Base-by-base conservation (phyloP, 2,888 invertebrate genomes). In the Clistopyga incitator region DNA sequence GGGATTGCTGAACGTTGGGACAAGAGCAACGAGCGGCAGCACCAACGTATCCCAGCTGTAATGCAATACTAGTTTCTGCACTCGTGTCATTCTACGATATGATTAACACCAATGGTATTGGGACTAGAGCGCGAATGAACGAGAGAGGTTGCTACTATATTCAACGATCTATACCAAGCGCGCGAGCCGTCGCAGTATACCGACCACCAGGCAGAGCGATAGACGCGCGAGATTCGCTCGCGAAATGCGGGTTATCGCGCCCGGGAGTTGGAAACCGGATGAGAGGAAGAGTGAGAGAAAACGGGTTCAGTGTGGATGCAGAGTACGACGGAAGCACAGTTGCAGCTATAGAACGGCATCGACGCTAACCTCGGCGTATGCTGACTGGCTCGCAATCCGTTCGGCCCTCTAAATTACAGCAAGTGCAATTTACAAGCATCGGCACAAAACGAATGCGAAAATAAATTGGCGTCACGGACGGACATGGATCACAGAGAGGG, bases 381-480 rank as follows among this genome's bases (percentile, higher is more conserved):
- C 90, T 90, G 90, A 91, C 89, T 89, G 87, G 88, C 78, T 82
- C 87, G 89, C 88, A 86, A 90, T 87, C 83, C 83, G 85, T 85
- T 84, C 78, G 64, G 59, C 59, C 77, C 88, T 81, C 87, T 88
- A 89, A 92, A 92, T 92, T 90, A 89, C 88, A 85, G 82, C 90
- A 88, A 89, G 90, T 88, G 87, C 90, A 90, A 91, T 91, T 92
- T 89, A 88, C 79, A 85, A 86, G 86, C 87, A 87, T 86, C 88
- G 89, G 87, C 87, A 87, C 86, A 88, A 90, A 91, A 90, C 90
- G 88, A 90, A 90, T 86, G 87, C 86, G 87, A 89, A 90, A 92
- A 91, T 92, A 90, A 91, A 92, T 91, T 91, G 91, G 85, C 88
- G 88, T 88, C 89, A 88, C 87, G 85, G 80, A 82, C 86, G 85